Base-by-base conservation (phyloP, 2,797 vertebrate genomes). In the Pseudopleuronectes americanus region DNA sequence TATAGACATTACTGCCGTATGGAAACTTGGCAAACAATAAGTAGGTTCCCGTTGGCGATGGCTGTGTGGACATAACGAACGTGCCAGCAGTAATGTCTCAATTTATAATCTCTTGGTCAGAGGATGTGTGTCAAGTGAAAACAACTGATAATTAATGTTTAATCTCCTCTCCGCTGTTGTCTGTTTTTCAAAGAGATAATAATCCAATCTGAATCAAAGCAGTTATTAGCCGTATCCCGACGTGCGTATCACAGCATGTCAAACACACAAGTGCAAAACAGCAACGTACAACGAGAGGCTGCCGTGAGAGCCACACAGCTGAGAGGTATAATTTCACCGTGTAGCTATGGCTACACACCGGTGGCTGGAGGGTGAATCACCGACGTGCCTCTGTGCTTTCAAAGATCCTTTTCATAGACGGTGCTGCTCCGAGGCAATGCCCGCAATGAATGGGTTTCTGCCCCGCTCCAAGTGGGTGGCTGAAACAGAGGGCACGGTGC, bases 401-500 rank as follows among this genome's bases (percentile, higher is more conserved):
- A 84, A 76, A 84, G 81, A 81, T 81, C 82, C 86, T 89, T 87
- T 84, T 90, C 85, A 90, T 77, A 82, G 85, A 86, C 58, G 61
- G 2, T 22, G 67, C 78, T 61, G 77, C 88, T 89, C 26, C 54
- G 65, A 86, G 77, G 79, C 81, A 69, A 68, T 64, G 78, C 63
- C 68, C 57, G 60, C 81, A 12, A 64, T 89, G 84, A 89, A 91
- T 90, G 80, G 79, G 71, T 87, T 63, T 71, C 66, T 83, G 85
- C 87, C 71, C 68, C 81, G 84, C 87, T 81, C 80, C 4, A 77
- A 76, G 89, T 89, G 86, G 87, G 88, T 82, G 87, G 84, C 73
- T 83, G 23, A 70, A 79, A 90, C 85, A 79, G 74, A 75, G 86
- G 67, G 74, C 79, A 60, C 57, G 64, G 62, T 55, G 71, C 77